Percentiles rank a stretch among this genome's conserved stretches.
Evolutionary conservation across 1,140 invertebrate species (phyloP).

Genomic region (Bombus impatiens): DNA sequence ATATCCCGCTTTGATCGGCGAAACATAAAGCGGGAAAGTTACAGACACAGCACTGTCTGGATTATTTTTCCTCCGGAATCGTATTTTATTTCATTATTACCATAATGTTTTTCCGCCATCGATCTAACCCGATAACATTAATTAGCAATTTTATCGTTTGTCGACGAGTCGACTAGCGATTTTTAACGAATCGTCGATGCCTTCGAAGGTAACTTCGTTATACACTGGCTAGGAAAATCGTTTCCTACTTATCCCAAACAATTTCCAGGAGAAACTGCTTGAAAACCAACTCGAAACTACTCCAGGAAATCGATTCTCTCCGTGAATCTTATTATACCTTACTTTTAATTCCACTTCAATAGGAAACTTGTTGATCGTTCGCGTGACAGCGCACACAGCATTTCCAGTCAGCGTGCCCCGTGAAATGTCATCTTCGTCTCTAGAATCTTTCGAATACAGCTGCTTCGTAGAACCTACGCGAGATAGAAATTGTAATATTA

Average conservation of each 20-base stretch:
- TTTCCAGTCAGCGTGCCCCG: neutral
- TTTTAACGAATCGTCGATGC: neutral
- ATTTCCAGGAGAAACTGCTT: conserved; percentile 47
- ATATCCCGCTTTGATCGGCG: no score
- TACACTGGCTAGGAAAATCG: conserved; percentile 22
- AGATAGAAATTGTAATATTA: neutral
- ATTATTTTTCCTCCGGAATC: neutral
- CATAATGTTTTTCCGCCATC: neutral
- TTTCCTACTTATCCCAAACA: conserved; percentile 46
- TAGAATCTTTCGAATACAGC: neutral
- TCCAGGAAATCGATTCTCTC: conserved; percentile 44
- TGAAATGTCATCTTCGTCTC: conserved; percentile 4
- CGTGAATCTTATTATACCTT: conserved; percentile 51
- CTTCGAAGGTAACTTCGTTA: conserved; percentile 24
- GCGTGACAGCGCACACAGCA: conserved; percentile 38
- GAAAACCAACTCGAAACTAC: conserved; percentile 45
- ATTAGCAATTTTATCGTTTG: conserved; percentile 19
- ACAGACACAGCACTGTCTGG: no score
- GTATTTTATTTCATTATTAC: neutral
- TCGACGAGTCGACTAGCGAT: neutral
- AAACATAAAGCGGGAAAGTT: neutral
- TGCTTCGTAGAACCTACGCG: neutral
- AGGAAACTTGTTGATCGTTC: conserved; percentile 48
- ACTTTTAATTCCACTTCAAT: conserved; percentile 53
- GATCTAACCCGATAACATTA: neutral